Base-by-base conservation (phyloP, 2,888 invertebrate species). In the Frankliniella intonsa region DNA sequence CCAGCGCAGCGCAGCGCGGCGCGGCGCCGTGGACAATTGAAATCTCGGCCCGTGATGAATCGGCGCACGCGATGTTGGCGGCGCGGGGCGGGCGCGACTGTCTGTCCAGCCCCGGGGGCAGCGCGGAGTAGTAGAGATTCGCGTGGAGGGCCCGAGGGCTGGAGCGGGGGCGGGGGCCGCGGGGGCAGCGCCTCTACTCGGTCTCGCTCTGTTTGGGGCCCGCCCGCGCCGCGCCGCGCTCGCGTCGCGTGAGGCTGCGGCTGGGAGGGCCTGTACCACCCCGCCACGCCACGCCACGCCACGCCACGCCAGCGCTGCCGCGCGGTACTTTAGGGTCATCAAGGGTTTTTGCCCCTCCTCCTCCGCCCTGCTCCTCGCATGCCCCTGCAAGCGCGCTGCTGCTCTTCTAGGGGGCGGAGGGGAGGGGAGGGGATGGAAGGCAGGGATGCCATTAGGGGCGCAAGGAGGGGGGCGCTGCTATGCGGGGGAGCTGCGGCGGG, bases 281-380 rank as follows among this genome's bases (percentile, higher is more conserved):
- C 14, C 14, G 55, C 55, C 14, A 55, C 55, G 55, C 55, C 7
- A 11, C 55, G 55, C 55, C 14, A 55, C 55, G 55, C 7, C 55
- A 1, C 55, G 38, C 38, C 38, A 38, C 38, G 38, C 38, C 38
- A 38, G 38, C 38, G 5, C 25, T 10, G 69, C 62, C 25, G 25
- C 69, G 55, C 25, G 69, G 69, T 76, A 76, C 69, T 76, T 76
- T 76, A 76, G 69, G 69, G 69, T 76, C 69, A 76, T 76, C 69
- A 76, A 76, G 69, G 69, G 69, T 25, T 76, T 76, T 76, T 76
- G 12, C 14, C 62, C 62, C 62, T 55, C 14, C 55, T n/a, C 14
- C 62, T 14, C 62, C 62, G 12, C 62, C 17, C 17, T 14, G 19
- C 62, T 55, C 38, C 38, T 38, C 38, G 55, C 55, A 55, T 55